A percentile compares a stretch with the other conserved stretches of the same genome.
Evolutionary conservation across 2,113 vertebrate genomes (phyloP).

Genomic region (Pseudonaja textilis): DNA sequence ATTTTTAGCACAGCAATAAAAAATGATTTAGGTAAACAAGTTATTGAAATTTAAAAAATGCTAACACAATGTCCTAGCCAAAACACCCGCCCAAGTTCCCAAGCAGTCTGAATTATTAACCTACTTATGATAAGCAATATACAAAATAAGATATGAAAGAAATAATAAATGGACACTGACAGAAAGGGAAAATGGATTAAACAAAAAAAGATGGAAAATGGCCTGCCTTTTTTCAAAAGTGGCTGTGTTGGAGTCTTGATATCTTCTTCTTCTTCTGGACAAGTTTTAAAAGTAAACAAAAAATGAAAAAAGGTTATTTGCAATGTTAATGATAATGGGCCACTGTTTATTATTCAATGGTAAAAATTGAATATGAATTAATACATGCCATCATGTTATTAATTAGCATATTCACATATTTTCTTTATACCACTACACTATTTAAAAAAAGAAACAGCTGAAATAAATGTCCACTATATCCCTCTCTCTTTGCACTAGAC

Average conservation of each 20-base stretch:
- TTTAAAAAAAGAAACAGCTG: background rate
- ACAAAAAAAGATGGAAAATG: conserved; percentile 79
- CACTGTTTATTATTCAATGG: conserved; percentile 41
- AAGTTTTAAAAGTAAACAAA: conserved; percentile 76
- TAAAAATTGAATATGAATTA: conserved; percentile 49
- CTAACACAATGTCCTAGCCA: background rate
- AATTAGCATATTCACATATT: conserved; percentile 11
- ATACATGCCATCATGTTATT: conserved; percentile 27
- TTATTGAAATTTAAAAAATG: background rate
- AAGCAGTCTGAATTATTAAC: background rate
- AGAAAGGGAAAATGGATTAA: conserved; percentile 63
- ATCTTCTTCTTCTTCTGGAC: conserved; percentile 94
- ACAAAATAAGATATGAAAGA: conserved; percentile 16
- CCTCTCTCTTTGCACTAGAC: background rate
- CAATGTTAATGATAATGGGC: conserved; percentile 60
- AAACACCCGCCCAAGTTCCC: background rate
- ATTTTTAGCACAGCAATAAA: background rate
- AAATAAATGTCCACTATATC: background rate
- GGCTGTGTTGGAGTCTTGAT: conserved; percentile 91
- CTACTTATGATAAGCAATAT: background rate
- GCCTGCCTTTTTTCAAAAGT: conserved; percentile 99
- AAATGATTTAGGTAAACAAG: background rate
- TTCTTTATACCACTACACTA: background rate
- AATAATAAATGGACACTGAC: conserved; percentile 58
- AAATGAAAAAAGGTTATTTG: conserved; percentile 74